Base-by-base conservation (phyloP, 2,113 vertebrate species). In the Cacatua alba region DNA sequence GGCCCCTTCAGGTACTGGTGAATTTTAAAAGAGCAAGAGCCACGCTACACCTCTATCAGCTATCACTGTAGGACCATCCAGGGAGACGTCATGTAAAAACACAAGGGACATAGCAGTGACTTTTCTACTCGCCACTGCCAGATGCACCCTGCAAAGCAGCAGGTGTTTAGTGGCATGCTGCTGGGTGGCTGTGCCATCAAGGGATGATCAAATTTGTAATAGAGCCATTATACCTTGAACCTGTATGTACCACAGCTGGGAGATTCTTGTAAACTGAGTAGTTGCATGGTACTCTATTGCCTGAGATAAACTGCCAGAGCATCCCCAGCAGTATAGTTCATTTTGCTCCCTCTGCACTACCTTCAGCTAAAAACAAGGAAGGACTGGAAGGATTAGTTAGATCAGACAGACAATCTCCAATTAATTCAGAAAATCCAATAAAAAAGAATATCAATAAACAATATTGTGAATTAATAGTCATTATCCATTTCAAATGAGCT, bases 101-200 rank as follows among this genome's bases (percentile, higher is more conserved):
- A 28, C 2, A 7, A 64, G 17, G 24, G 43, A 28, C 5, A 14
- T 3, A 46, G 11, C n/a, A 68, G 43, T 0, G 4, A 41, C 19
- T 92, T 59, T 53, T 69, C 52, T 62, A 12, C 39, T 60, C 13
- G 14, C 3, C 17, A 7, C 17, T 52, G 44, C 23, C 35, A 81
- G n/a, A 51, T 0, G 4, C 19, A 14, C 4, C 35, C 55, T 49
- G 43, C 19, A 37, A 63, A 85, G 37, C 21, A 59, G 62, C 37
- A n/a, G 20, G 28, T 48, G 4, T 28, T 69, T 41, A n/a, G 25
- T 3, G 11, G 14, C 13, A 21, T 31, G 10, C 6, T n/a, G 13
- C 48, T 49, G n/a, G 2, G 9, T 26, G 9, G 31, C 10, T 82
- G 6, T 37, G 15, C 13, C n/a, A 46, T n/a, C 28, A 63, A 59